A percentile compares a stretch with the other conserved stretches of the same genome.
phyloP scores from a whole-genome alignment of 2,113 vertebrate genomes.

The Arvicanthis niloticus region DNA sequence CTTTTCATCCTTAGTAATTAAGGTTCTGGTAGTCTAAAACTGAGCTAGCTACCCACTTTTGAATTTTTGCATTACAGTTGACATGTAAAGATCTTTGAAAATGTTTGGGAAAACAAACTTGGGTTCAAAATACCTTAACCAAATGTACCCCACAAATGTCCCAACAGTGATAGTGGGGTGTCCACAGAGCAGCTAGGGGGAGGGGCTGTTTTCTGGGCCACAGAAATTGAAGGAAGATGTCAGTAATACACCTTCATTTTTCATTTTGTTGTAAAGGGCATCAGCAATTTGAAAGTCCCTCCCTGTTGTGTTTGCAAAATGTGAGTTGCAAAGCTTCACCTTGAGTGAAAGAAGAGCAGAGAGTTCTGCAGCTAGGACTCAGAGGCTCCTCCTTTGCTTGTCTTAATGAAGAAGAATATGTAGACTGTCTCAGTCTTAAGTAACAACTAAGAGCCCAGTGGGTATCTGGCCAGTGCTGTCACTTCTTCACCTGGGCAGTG shows the following conservation, averaged over 20 bases:
- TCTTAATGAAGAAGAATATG: background rate
- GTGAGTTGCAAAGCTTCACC: constrained; percentile 28
- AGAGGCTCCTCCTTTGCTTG: background rate
- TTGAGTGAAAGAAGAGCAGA: constrained; percentile 42
- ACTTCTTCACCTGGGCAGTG: background rate
- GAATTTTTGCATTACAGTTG: constrained; percentile 43
- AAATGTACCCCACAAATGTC: background rate
- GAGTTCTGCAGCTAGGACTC: constrained; percentile 20
- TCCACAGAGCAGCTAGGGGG: background rate
- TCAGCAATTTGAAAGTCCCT: background rate
- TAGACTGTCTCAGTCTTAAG: background rate
- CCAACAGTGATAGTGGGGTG: background rate
- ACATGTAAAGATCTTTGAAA: constrained; percentile 49
- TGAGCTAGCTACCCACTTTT: constrained; percentile 48
- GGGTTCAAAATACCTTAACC: constrained; percentile 44
- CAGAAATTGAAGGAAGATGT: background rate
- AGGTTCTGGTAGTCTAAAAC: background rate
- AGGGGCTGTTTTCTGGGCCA: constrained; percentile 12
- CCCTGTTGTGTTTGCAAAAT: background rate
- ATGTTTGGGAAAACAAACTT: constrained; percentile 58
- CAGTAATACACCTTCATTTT: background rate
- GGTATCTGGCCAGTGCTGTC: background rate
- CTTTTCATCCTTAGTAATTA: constrained; percentile 38
- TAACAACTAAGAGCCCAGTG: background rate
- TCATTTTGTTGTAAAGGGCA: constrained; percentile 7